Evolutionary conservation across 2,113 vertebrate species (phyloP), one percentile per base, ranked within the genome.

Genomic region (Deroptyus accipitrinus): DNA sequence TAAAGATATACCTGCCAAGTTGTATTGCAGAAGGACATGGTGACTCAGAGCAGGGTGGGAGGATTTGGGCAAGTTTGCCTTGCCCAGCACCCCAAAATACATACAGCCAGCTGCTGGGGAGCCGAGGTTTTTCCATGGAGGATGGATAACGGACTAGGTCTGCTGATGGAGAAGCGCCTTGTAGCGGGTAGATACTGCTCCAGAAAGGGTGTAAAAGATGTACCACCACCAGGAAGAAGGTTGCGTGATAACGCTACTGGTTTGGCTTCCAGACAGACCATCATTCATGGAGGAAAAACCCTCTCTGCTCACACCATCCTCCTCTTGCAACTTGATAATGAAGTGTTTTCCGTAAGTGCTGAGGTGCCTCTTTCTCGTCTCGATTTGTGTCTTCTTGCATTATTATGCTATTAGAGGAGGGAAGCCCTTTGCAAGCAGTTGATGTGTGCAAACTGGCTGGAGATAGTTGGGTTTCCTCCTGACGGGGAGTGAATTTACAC

Each of bases 221-320:
- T 13, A n/a, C 46, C 59, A 19, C 55, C 64, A 59, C 4, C 7
- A 11, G 44, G 44, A 90, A 1, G 3, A 8, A 23, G 22, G 19
- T 41, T 75, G 62, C 23, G 25, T 54, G 66, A n/a, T 44, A 42
- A 55, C 1, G 1, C 31, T 7, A 27, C 33, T 41, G 52, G 30
- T 63, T 73, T 10, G 8, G 49, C 37, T 51, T 73, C 73, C 84
- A 61, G 37, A 5, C 39, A 73, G 23, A 14, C 44, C 69, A 33
- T n/a, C 54, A 4, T 2, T 62, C 28, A 15, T 15, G n/a, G 46
- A 75, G 63, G 77, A 27, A n/a, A 83, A 48, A 5, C 5, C 64
- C 68, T 77, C 80, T 83, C 27, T 4, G 0, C 35, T 57, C 2
- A 0, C 33, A 11, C 17, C 9, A 4, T 16, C 8, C 19, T 61